A percentile compares a stretch with the other conserved stretches of the same genome.
Conservation (phyloP, 2,888 invertebrate genomes). For the Sinohyriopsis cumingii region DNA sequence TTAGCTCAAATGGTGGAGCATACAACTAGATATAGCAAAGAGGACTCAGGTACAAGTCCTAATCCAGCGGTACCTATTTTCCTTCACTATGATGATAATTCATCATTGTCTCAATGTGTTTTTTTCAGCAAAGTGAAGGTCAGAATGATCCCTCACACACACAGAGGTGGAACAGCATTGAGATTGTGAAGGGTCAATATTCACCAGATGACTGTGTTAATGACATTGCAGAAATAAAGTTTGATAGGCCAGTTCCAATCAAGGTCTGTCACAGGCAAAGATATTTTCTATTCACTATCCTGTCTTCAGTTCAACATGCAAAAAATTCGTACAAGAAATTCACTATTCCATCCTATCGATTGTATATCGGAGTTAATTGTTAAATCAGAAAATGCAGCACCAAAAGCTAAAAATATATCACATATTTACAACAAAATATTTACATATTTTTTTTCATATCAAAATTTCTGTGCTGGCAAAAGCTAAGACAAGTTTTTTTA, state of each 20-base stretch:
- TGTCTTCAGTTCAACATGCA: neutral
- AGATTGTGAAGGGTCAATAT: slow-evolving; percentile 87
- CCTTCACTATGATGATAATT: neutral
- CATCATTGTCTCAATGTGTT: neutral
- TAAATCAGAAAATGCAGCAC: neutral
- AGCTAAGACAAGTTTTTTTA: too few relatives aligned
- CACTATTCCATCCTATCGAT: neutral
- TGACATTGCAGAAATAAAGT: slow-evolving; percentile 91
- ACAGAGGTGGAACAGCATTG: slow-evolving; percentile 86
- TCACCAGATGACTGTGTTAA: slow-evolving; percentile 85
- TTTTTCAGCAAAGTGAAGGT: slow-evolving; percentile 27
- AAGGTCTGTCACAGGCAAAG: slow-evolving; percentile 77
- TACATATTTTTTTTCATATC: too few relatives aligned
- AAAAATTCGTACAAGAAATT: neutral
- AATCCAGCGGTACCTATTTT: neutral
- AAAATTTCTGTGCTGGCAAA: too few relatives aligned
- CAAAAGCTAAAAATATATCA: neutral
- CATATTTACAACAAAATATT: neutral
- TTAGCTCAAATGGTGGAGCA: too few relatives aligned
- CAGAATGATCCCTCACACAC: slow-evolving; percentile 61
- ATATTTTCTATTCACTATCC: neutral
- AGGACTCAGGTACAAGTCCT: too few relatives aligned
- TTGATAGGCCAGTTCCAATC: slow-evolving; percentile 88
- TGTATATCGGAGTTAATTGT: neutral
- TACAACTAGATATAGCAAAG: too few relatives aligned